Evolutionary conservation across 2,797 vertebrate species (phyloP).

Genomic region (Leptoclinus maculatus): DNA sequence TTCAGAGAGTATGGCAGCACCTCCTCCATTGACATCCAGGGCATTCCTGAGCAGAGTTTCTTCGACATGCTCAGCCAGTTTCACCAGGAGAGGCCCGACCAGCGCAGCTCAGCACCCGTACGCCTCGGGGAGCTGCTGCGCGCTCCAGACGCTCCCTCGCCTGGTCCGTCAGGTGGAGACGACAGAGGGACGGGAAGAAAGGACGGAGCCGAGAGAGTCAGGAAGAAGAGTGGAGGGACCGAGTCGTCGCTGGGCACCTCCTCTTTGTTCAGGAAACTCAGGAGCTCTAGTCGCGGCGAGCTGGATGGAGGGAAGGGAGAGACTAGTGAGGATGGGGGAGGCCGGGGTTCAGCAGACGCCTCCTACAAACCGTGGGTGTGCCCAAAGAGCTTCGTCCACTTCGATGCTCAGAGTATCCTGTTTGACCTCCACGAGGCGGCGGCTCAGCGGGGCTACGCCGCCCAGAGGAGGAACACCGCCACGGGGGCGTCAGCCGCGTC

Average conservation of each 20-base stretch:
- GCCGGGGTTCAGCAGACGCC: constrained; percentile 58
- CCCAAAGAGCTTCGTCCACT: constrained; percentile 92
- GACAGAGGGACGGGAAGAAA: constrained; percentile 67
- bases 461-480: constrained; percentile 91
- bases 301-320: constrained; percentile 80
- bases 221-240: constrained; percentile 86
- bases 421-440: constrained; percentile 91
- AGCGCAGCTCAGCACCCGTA: constrained; percentile 73
- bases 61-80: constrained; percentile 93
- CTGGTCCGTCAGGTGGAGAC: constrained; percentile 63
- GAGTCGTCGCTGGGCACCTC: constrained; percentile 88
- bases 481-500: constrained; percentile 94
- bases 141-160: constrained; percentile 68
- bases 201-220: constrained; percentile 80
- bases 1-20: constrained; percentile 96
- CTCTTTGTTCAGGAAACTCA: constrained; percentile 91
- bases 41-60: constrained; percentile 92
- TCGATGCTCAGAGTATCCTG: constrained; percentile 92
- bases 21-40: constrained; percentile 94
- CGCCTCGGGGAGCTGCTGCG: constrained; percentile 81
- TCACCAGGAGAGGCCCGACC: constrained; percentile 86
- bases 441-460: constrained; percentile 78
- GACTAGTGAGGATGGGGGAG: constrained; percentile 72
- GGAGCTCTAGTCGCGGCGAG: constrained; percentile 83
- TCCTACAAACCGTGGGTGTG: constrained; percentile 87